Evolutionary conservation across 2,797 vertebrate genomes (phyloP).

Genomic region (Coregonus sp.): DNA sequence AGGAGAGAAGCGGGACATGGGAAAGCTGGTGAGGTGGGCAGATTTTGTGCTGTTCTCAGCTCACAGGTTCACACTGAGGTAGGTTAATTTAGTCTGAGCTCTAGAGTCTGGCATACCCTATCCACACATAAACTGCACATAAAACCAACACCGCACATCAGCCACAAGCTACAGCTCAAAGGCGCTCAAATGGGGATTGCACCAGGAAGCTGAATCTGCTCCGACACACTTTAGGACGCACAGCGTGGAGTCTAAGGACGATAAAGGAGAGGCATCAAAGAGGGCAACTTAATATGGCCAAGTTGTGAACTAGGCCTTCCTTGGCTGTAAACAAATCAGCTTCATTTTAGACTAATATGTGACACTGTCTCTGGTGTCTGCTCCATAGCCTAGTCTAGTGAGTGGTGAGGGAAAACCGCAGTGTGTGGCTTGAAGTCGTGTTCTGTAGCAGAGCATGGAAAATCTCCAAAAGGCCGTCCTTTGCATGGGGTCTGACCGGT

Average conservation of each 20-base stretch:
- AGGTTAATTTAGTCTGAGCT: constrained; percentile 27
- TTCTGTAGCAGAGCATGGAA: constrained; percentile 36
- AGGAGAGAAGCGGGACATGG: constrained; percentile 36
- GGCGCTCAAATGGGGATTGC: neutral
- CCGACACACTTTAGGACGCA: neutral
- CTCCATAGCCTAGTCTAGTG: constrained; percentile 10
- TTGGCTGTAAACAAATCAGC: constrained; percentile 3
- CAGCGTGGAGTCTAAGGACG: neutral
- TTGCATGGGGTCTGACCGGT: constrained; percentile 39
- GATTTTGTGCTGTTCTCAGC: constrained; percentile 70
- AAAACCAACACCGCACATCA: neutral
- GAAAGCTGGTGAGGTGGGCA: constrained; percentile 55
- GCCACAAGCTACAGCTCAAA: neutral
- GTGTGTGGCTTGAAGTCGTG: constrained; percentile 41
- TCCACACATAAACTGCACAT: neutral
- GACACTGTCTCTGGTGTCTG: constrained; percentile 17
- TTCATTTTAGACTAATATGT: constrained; percentile 8
- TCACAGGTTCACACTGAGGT: constrained; percentile 17
- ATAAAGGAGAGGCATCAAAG: neutral
- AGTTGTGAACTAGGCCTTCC: neutral
- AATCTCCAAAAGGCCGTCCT: constrained; percentile 28
- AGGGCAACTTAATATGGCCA: too few relatives aligned
- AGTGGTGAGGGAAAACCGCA: neutral
- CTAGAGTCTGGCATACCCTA: neutral
- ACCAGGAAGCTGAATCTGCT: neutral